Conservation (phyloP, 2,888 invertebrate genomes). For the Bugula neritina region DNA sequence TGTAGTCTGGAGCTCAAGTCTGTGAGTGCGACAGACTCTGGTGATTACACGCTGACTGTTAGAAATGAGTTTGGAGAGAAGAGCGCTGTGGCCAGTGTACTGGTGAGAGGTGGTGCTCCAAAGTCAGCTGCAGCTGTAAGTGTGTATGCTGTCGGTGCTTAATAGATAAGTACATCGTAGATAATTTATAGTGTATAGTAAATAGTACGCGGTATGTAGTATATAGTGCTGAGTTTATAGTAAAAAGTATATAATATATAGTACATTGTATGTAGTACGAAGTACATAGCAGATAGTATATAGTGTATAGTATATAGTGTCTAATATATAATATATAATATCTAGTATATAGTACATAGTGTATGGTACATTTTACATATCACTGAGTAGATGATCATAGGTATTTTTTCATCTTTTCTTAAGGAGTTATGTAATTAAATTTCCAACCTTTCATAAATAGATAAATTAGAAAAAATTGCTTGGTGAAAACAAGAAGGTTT, state of each 20-base stretch:
- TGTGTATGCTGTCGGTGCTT: neutral
- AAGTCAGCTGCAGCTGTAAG: neutral
- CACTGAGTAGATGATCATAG: too few relatives aligned
- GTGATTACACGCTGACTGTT: constrained; percentile 71
- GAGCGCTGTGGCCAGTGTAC: constrained; percentile 38
- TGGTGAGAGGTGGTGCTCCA: constrained; percentile 43
- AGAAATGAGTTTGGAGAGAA: constrained; percentile 45
- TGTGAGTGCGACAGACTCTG: constrained; percentile 67
- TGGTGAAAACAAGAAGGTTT: too few relatives aligned
- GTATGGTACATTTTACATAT: too few relatives aligned
- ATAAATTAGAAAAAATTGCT: too few relatives aligned
- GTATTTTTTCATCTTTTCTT: too few relatives aligned
- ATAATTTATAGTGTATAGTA: neutral
- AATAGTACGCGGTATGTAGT: neutral
- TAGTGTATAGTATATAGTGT: neutral
- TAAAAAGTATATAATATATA: neutral
- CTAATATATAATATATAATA: neutral
- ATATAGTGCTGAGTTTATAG: neutral
- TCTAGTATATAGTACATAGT: too few relatives aligned
- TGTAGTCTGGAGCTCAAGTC: constrained; percentile 40
- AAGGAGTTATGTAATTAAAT: too few relatives aligned
- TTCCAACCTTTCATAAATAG: too few relatives aligned
- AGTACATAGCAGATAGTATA: neutral
- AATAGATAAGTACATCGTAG: neutral
- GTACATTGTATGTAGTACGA: neutral